Base-by-base conservation (phyloP, 2,113 vertebrate genomes). In the Sorex araneus region DNA sequence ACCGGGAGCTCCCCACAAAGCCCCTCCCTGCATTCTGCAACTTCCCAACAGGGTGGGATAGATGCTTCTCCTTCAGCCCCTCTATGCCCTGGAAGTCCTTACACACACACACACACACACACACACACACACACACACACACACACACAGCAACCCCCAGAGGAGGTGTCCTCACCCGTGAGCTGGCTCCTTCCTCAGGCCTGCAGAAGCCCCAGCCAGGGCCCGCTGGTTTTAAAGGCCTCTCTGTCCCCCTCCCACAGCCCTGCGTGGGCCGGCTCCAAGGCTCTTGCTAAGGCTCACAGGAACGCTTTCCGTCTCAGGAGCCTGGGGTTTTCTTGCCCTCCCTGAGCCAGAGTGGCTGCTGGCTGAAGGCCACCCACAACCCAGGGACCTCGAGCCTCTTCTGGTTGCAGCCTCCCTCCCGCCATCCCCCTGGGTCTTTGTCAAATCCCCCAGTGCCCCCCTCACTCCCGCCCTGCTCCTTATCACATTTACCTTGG, bases 81-180 rank as follows among this genome's bases (percentile, higher is more conserved):
- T 60, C 19, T 60, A 60, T 60, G 57, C 50, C 36, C 4, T 3
- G 63, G 28, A 30, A 2, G 34, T 12, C 45, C 45, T 25, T 45
- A 30, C 30, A 34, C 18, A 60, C 4, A 54, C 57, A 19, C 18
- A 19, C 57, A 60, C 57, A 60, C 57, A 60, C 57, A 21, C 57
- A 60, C 45, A 66, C 64, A 66, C 64, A 66, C 64, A 66, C 64
- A 66, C 64, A 66, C 64, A 66, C 64, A 66, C 64, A 66, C 64
- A 66, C 64, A 66, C 64, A 66, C 47, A 80, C 87, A 40, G 57
- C 50, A 83, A 45, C 8, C 57, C 54, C 57, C 57, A 23, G 57
- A 23, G 10, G 57, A 34, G 76, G 54, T 83, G 16, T 77, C 54
- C 95, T 96, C 89, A 96, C 95, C 95, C 2, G 73, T 6, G 36